Base-by-base conservation (phyloP, 2,113 vertebrate genomes). In the Danionella cerebrum region DNA sequence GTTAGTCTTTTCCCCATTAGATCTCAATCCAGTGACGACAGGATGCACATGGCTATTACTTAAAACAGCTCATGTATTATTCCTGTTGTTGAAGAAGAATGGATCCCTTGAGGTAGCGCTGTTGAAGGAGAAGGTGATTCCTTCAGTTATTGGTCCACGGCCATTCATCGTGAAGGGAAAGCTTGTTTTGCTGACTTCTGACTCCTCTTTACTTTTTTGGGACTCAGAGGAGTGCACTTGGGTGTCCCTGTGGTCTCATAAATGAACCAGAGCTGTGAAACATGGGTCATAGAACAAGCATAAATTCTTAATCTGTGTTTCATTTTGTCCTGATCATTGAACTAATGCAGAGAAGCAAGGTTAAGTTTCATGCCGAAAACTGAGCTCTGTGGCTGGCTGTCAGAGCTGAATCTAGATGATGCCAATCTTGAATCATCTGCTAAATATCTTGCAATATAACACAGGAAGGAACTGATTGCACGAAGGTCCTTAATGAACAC, bases 181-280 rank as follows among this genome's bases (percentile, higher is more conserved):
- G 22, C 1, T 44, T 59, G 66, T 58, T 69, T 69, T 74, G 19
- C 45, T 52, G 36, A 65, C 72, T 72, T 41, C 44, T 65, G 59
- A 64, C 48, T 71, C 22, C 14, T 19, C 13, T 29, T 53, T 12
- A n/a, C 25, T 45, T n/a, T 44, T 69, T 68, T 44, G 33, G 36
- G 52, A 59, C 13, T 67, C 21, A n/a, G 57, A 44, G 29, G 41
- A 68, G 58, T 45, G 54, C 35, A 65, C 69, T 65, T 27, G 19
- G 14, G 33, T 38, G 19, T 42, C 44, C 7, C 51, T 27, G 35
- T 57, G 35, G 62, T 57, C 21, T 41, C 41, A 29, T 14, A 45
- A 25, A 25, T n/a, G 6, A 65, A 38, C 19, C 24, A 13, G 6
- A 66, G 31, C 21, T 2, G 36, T 9, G 19, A 39, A 63, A 65